These are phyloP conservation scores for Megaceryle maxima DNA, from an alignment of 2,113 vertebrate species.

Conservation along the genomic window DNA sequence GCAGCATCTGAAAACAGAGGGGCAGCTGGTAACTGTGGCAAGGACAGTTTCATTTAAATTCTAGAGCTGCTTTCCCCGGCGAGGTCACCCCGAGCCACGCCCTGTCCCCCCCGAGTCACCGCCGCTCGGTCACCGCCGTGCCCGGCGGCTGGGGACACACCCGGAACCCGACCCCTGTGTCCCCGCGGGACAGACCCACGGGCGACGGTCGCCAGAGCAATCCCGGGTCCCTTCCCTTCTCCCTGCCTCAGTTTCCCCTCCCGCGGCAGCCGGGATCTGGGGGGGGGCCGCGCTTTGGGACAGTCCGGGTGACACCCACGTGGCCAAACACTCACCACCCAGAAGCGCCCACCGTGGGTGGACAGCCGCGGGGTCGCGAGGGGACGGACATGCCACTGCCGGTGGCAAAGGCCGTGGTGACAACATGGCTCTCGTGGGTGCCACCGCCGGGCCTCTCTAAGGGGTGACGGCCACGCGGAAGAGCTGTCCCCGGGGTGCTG, in stretches of 20 bases:
- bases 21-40: too few relatives aligned
- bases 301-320: not conserved
- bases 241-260: not conserved
- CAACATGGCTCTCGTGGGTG: not conserved
- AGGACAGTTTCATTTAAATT: too few relatives aligned
- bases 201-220: too few relatives aligned
- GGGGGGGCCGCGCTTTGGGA: not conserved
- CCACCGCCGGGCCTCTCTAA: rapidly evolving
- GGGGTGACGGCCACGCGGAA: not conserved
- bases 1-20: too few relatives aligned
- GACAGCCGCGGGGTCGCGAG: rapidly evolving
- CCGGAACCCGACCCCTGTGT: not conserved
- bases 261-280: not conserved
- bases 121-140: not conserved
- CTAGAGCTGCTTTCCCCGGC: too few relatives aligned
- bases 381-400: not conserved
- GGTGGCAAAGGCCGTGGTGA: not conserved
- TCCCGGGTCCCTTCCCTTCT: too few relatives aligned
- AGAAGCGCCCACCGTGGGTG: not conserved
- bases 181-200: not conserved
- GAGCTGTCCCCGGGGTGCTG: not conserved
- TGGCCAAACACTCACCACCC: not conserved
- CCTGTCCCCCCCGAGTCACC: not conserved
- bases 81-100: not conserved
- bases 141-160: not conserved